Percentiles rank a stretch among this genome's conserved stretches.
Evolutionary conservation across 2,888 invertebrate species (phyloP).

Genomic region (Chaetogeoica ovagalla): DNA sequence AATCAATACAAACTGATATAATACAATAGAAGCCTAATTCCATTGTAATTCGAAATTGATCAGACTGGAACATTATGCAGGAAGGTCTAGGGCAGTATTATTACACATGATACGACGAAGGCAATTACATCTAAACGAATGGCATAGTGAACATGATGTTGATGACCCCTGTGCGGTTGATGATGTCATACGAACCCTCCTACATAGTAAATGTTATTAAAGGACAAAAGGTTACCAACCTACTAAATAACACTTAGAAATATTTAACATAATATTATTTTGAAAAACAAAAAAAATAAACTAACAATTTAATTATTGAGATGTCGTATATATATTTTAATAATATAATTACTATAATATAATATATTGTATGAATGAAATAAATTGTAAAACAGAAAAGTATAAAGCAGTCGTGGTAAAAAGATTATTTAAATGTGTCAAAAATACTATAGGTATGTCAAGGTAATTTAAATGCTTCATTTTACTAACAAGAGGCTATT

Average conservation of each 20-base stretch:
- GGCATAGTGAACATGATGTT: slow-evolving; percentile 37
- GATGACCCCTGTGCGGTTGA: slow-evolving; percentile 42
- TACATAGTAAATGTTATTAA: slow-evolving; percentile 37
- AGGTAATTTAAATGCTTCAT: background rate
- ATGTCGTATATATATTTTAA: background rate
- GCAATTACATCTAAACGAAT: slow-evolving; percentile 42
- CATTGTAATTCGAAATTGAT: slow-evolving; percentile 40
- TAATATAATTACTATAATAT: slow-evolving; percentile 1
- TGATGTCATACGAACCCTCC: slow-evolving; percentile 50
- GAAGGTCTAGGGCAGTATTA: slow-evolving; percentile 45
- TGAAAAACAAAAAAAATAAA: too few relatives aligned
- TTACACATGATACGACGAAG: slow-evolving; percentile 15
- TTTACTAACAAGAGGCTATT: too few relatives aligned
- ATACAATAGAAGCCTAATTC: slow-evolving; percentile 22
- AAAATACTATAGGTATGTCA: slow-evolving; percentile 1
- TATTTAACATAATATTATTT: too few relatives aligned
- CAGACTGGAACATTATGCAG: slow-evolving; percentile 47
- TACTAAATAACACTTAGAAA: slow-evolving; percentile 5
- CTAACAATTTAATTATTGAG: too few relatives aligned
- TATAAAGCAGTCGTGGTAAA: background rate
- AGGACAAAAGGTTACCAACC: slow-evolving; percentile 42
- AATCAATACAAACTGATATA: slow-evolving; percentile 16
- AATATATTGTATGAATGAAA: background rate
- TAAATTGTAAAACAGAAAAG: background rate
- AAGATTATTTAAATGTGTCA: background rate